Percentiles rank a stretch among this genome's conserved stretches.
phyloP scores from a whole-genome alignment of 2,113 vertebrate species.

The Rhadina sibilatrix region DNA sequence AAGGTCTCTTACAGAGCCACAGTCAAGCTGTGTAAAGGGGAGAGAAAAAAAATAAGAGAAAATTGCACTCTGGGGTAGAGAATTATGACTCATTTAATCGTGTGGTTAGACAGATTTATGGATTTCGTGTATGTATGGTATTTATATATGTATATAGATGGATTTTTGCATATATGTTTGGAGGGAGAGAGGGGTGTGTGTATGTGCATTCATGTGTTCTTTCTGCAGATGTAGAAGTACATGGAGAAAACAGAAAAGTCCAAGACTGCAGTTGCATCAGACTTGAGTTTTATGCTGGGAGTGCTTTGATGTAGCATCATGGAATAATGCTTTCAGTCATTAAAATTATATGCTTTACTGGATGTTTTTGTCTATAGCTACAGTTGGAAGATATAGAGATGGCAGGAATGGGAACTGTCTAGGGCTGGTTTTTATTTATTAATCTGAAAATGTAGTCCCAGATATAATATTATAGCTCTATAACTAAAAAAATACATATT shows the following conservation, averaged over 20 bases:
- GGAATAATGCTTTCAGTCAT: background rate
- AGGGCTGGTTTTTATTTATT: background rate
- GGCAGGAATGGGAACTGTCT: background rate
- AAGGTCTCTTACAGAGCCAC: background rate
- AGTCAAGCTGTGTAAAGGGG: background rate
- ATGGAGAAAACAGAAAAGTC: background rate
- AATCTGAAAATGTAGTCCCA: background rate
- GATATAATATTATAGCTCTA: background rate
- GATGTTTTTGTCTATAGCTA: background rate
- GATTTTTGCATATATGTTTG: background rate
- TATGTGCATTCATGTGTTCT: fast-evolving
- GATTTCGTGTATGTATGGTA: background rate
- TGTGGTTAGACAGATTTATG: background rate
- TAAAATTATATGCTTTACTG: background rate
- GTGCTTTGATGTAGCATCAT: background rate
- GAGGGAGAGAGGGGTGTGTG: background rate
- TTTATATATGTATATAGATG: background rate
- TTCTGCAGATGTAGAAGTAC: background rate
- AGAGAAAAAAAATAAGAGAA: background rate
- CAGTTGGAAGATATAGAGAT: background rate
- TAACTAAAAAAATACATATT: background rate
- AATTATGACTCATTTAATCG: background rate
- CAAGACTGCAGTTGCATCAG: background rate
- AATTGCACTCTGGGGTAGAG: background rate
- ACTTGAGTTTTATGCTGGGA: background rate